Evolutionary conservation across 1,140 invertebrate genomes (phyloP).

Genomic region (Hypsibius dujardini): DNA sequence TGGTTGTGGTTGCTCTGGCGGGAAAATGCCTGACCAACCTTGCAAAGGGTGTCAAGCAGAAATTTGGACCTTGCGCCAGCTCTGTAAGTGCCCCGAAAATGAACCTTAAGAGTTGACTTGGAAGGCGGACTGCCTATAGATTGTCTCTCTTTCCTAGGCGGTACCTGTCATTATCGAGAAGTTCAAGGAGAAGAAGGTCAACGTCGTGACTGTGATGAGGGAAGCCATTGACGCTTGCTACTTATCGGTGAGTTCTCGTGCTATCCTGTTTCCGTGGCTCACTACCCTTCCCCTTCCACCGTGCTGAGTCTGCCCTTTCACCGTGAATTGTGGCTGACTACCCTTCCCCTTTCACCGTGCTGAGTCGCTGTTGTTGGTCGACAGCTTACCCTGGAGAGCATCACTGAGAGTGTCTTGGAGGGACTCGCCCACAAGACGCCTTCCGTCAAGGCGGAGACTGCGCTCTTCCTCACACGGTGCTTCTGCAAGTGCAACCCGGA

Average conservation of each 20-base stretch:
- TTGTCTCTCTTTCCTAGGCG: constrained; percentile 35
- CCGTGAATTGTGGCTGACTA: too few relatives aligned
- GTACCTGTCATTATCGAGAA: constrained; percentile 70
- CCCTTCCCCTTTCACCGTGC: too few relatives aligned
- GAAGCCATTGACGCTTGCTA: constrained; percentile 68
- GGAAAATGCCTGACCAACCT: constrained; percentile 63
- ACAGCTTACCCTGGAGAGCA: constrained; percentile 69
- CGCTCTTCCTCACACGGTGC: constrained; percentile 63
- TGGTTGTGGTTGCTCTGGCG: constrained; percentile 70
- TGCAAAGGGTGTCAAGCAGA: constrained; percentile 66
- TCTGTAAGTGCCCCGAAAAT: constrained; percentile 25
- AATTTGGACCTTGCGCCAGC: constrained; percentile 62
- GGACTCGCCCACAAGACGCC: constrained; percentile 88
- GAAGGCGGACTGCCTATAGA: background rate
- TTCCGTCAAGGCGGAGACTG: constrained; percentile 74
- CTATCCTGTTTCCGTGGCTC: too few relatives aligned
- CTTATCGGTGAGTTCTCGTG: background rate
- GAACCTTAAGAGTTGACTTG: background rate
- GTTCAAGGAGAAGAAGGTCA: constrained; percentile 92
- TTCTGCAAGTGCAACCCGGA: constrained; percentile 59
- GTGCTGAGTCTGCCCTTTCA: too few relatives aligned
- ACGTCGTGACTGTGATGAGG: constrained; percentile 60
- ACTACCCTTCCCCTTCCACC: too few relatives aligned
- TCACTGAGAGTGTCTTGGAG: constrained; percentile 63
- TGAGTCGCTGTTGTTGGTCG: constrained; percentile 44